Percentiles rank a stretch among this genome's conserved stretches.
Evolutionary conservation across 2,888 invertebrate species (phyloP).

Genomic region (Ptycholaimellus sp.): DNA sequence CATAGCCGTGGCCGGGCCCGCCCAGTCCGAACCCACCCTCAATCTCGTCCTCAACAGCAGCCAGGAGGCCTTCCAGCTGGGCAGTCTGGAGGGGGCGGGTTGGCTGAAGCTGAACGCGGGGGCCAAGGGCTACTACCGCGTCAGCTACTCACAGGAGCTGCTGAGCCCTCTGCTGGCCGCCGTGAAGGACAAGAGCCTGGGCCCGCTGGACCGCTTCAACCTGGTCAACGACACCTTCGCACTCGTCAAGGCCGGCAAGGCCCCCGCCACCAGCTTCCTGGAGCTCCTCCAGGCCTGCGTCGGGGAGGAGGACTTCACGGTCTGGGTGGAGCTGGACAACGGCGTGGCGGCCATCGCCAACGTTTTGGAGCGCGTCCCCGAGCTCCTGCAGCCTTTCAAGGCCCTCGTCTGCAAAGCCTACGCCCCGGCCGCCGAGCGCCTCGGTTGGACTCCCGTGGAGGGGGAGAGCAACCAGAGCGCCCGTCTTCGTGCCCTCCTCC

Average conservation of each 20-base stretch:
- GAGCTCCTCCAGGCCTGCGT: slow-evolving; percentile 54
- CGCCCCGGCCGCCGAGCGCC: slow-evolving; percentile 12
- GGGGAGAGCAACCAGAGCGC: slow-evolving; percentile 13
- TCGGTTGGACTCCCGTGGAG: slow-evolving; percentile 14
- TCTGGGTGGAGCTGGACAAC: slow-evolving; percentile 55
- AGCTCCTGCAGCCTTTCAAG: slow-evolving; percentile 10
- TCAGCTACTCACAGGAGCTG: slow-evolving; percentile 29
- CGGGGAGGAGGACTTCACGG: slow-evolving; percentile 67
- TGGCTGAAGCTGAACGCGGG: slow-evolving; percentile 60
- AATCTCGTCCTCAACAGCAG: no score
- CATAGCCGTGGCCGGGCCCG: slow-evolving; percentile 51
- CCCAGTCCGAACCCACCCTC: slow-evolving; percentile 45
- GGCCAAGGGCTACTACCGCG: slow-evolving; percentile 67
- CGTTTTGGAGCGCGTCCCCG: slow-evolving; percentile 9
- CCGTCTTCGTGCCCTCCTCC: slow-evolving; percentile 12
- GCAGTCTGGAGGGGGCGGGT: no score
- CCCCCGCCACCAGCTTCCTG: slow-evolving; percentile 51
- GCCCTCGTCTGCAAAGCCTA: slow-evolving; percentile 12
- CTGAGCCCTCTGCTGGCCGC: slow-evolving; percentile 49
- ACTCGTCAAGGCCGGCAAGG: slow-evolving; percentile 55
- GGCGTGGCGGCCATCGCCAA: slow-evolving; percentile 10
- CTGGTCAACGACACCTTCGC: slow-evolving; percentile 75
- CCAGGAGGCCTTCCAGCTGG: no score
- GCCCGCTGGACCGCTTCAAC: slow-evolving; percentile 65
- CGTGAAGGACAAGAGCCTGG: slow-evolving; percentile 49